Percentiles rank a stretch among this genome's conserved stretches.
phyloP scores from a whole-genome alignment of 1,140 invertebrate genomes.

The Pinna nobilis region DNA sequence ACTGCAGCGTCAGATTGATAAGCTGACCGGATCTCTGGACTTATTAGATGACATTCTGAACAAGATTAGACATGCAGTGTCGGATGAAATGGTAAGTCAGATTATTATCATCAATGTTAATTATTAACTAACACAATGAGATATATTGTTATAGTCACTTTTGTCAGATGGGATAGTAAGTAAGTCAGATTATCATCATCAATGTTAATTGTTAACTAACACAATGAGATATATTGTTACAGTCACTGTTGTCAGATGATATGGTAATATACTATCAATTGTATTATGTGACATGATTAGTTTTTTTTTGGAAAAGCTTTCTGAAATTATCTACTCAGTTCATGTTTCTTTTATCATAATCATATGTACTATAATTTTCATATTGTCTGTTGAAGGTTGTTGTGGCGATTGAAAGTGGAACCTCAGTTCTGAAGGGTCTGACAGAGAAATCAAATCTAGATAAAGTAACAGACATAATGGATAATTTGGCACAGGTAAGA shows the following conservation, averaged over 20 bases:
- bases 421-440: slow-evolving; percentile 43
- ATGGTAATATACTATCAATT: neutral
- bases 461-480: slow-evolving; percentile 53
- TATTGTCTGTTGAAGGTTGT: slow-evolving; percentile 52
- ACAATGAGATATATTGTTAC: neutral
- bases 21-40: slow-evolving; percentile 52
- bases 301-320: neutral
- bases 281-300: neutral
- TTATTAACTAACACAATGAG: neutral
- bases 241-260: neutral
- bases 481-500: slow-evolving; percentile 56
- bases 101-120: neutral
- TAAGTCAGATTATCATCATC: neutral
- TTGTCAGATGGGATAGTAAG: neutral
- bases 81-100: slow-evolving; percentile 61
- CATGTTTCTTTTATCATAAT: neutral
- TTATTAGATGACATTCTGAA: slow-evolving; percentile 54
- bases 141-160: neutral
- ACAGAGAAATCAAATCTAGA: slow-evolving; percentile 46
- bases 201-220: neutral
- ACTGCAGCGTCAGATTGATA: slow-evolving; percentile 49
- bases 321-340: neutral
- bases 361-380: no score
- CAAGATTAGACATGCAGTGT: slow-evolving; percentile 57
- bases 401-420: slow-evolving; percentile 58